These are phyloP conservation scores for Oryzias dopingdopingensis DNA, from an alignment of 2,797 vertebrate species.

Conservation along the genomic window DNA sequence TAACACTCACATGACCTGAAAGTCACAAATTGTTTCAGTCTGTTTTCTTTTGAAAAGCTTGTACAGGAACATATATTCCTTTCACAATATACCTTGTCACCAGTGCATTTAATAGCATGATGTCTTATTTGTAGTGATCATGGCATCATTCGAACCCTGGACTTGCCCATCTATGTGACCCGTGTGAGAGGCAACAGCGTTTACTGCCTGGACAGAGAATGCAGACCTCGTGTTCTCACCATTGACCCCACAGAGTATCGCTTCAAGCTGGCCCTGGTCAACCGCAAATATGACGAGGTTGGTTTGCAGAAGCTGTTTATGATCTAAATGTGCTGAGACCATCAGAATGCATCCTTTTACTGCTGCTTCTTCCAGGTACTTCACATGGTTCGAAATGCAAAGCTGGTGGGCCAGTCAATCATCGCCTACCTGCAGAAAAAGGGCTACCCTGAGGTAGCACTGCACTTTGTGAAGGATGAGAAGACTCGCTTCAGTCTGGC, in stretches of 20 bases:
- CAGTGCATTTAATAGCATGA: neutral
- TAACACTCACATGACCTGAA: no score
- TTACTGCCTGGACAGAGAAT: constrained; percentile 94
- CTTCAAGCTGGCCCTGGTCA: constrained; percentile 95
- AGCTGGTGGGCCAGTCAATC: constrained; percentile 96
- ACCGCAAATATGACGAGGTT: constrained; percentile 97
- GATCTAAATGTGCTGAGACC: neutral
- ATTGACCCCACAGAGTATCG: constrained; percentile 97
- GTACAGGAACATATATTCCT: neutral
- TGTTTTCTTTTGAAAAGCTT: neutral
- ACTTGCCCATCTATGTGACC: constrained; percentile 95
- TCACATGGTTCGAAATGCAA: constrained; percentile 97
- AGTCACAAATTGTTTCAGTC: neutral
- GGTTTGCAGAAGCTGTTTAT: neutral
- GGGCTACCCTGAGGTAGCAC: constrained; percentile 94
- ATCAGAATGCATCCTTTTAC: neutral
- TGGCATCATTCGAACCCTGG: constrained; percentile 96
- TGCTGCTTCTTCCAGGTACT: constrained; percentile 79
- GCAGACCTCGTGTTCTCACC: constrained; percentile 91
- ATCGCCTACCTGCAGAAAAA: constrained; percentile 98
- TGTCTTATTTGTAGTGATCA: constrained; percentile 81
- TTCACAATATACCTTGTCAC: no score
- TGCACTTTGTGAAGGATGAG: constrained; percentile 97
- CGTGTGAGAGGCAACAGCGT: constrained; percentile 93
- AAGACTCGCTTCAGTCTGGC: constrained; percentile 96